Evolutionary conservation across 2,888 invertebrate species (phyloP).

Genomic region (Hydrotaea cyrtoneurina): DNA sequence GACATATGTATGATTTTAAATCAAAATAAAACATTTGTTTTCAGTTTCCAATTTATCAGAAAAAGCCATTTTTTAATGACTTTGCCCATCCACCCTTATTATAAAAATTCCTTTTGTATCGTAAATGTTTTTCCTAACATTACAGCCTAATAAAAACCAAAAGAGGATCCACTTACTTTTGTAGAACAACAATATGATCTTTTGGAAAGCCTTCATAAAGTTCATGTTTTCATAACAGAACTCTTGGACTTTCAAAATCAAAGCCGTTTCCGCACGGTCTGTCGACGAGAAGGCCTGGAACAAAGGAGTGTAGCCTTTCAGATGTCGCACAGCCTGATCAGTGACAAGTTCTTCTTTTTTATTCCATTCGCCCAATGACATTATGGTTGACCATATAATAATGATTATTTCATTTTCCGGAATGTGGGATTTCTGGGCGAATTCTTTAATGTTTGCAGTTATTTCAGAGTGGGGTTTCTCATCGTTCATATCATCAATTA

Average conservation of each 20-base stretch:
- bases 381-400: slow-evolving; percentile 96
- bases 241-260: slow-evolving; percentile 96
- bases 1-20: too few species aligned
- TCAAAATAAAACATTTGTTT: too few species aligned
- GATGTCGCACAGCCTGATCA: slow-evolving; percentile 95
- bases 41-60: too few species aligned
- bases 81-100: too few species aligned
- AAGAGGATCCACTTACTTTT: slow-evolving; percentile 89
- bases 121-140: too few species aligned
- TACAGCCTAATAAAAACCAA: too few species aligned
- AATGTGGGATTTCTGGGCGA: slow-evolving; percentile 90
- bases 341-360: slow-evolving; percentile 98
- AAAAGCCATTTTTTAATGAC: too few species aligned
- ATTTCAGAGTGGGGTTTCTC: slow-evolving; percentile 93
- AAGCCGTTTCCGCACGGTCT: slow-evolving; percentile 92
- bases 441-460: slow-evolving; percentile 91
- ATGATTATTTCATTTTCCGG: slow-evolving; percentile 95
- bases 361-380: slow-evolving; percentile 98
- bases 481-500: slow-evolving; percentile 93
- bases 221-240: slow-evolving; percentile 99
- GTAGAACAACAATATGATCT: slow-evolving; percentile 97
- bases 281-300: slow-evolving; percentile 93
- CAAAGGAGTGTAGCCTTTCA: slow-evolving; percentile 92
- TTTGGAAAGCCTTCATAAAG: slow-evolving; percentile 99
- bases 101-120: too few species aligned